phyloP scores from a whole-genome alignment of 2,113 vertebrate species.

The Sinocyclocheilus maitianheensis region DNA sequence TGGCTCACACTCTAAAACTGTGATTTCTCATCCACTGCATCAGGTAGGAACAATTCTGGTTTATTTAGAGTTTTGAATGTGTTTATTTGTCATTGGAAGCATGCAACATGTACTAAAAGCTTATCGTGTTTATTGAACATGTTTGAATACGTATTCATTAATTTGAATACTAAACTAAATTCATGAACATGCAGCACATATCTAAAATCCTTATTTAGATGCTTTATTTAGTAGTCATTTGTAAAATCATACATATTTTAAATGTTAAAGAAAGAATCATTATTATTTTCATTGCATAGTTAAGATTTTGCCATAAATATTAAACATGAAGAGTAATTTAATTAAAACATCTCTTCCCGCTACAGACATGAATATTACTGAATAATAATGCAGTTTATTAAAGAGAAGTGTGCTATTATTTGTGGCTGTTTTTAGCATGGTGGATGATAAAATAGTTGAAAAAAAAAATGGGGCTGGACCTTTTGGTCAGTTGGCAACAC shows the following conservation, averaged over 20 bases:
- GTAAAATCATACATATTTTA: background rate
- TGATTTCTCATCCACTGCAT: background rate
- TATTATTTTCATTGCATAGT: background rate
- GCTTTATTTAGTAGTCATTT: background rate
- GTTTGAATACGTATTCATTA: background rate
- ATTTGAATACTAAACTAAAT: background rate
- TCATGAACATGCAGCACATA: background rate
- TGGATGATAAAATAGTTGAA: background rate
- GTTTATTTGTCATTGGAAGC: background rate
- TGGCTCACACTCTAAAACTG: constrained; percentile 12
- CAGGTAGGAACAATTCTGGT: constrained; percentile 41
- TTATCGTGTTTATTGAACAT: background rate
- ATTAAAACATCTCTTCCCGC: background rate
- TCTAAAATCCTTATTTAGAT: background rate
- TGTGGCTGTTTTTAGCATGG: background rate
- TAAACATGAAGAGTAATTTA: background rate
- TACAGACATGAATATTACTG: background rate
- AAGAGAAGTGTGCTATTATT: background rate
- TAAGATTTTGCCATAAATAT: background rate
- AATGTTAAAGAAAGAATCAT: background rate
- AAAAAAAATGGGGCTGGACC: too few species aligned
- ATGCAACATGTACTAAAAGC: background rate
- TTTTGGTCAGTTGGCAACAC: too few species aligned
- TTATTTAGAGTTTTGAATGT: background rate
- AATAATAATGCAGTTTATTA: background rate